Percentiles rank a stretch among this genome's conserved stretches.
Evolutionary conservation across 1,140 invertebrate genomes (phyloP).

Genomic region (Aphaenogaster floridana): DNA sequence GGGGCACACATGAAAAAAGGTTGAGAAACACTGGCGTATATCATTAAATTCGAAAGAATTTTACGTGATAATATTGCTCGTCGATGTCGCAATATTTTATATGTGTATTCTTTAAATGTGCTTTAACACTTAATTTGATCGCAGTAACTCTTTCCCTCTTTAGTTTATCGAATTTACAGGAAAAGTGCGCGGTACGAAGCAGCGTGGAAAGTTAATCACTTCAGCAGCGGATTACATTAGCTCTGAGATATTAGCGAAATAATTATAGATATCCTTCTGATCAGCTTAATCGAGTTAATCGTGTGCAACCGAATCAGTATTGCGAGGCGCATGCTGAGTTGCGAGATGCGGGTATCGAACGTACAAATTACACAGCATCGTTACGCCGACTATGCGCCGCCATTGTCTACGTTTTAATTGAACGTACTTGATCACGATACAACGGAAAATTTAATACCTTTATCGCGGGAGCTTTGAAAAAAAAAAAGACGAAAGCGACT

Average conservation of each 20-base stretch:
- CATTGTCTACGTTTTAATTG: constrained; percentile 47
- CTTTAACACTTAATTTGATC: not conserved
- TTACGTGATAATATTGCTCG: not conserved
- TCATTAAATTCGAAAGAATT: not conserved
- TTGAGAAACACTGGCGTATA: no score
- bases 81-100: not conserved
- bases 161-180: not conserved
- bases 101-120: not conserved
- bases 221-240: not conserved
- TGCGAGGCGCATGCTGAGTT: constrained; percentile 27
- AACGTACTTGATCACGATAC: not conserved
- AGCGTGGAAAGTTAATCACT: constrained; percentile 4
- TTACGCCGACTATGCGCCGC: not conserved
- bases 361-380: constrained; percentile 25
- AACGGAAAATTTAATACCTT: constrained; percentile 19
- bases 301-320: constrained; percentile 24
- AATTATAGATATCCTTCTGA: constrained; percentile 33
- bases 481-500: not conserved
- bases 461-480: not conserved
- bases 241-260: constrained; percentile 45
- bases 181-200: not conserved
- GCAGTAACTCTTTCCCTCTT: not conserved
- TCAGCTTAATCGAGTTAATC: constrained; percentile 12
- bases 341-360: constrained; percentile 4
- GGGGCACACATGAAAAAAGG: no score